Percentiles rank a stretch among this genome's conserved stretches.
Evolutionary conservation across 2,113 vertebrate species (phyloP).

Genomic region (Numida meleagris): DNA sequence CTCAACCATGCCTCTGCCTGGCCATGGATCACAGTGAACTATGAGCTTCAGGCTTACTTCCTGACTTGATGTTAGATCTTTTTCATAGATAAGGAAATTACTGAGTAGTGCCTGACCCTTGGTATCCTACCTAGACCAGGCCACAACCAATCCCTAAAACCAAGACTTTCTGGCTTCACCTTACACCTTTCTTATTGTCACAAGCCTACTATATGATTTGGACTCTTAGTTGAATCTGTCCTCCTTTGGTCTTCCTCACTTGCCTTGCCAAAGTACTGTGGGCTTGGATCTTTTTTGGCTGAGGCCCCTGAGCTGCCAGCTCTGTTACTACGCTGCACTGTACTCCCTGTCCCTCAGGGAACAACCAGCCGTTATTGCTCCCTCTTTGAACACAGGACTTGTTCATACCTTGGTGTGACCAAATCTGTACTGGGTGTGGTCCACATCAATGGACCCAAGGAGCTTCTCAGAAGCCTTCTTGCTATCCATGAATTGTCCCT

Average conservation of each 20-base stretch:
- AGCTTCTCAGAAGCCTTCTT: slow-evolving; percentile 90
- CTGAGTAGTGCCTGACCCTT: neutral
- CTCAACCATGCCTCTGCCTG: fast-evolving
- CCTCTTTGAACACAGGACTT: neutral
- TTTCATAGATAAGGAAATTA: neutral
- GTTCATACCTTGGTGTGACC: slow-evolving; percentile 87
- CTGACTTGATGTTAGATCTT: neutral
- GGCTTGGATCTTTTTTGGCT: neutral
- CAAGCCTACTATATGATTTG: neutral
- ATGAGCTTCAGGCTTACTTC: fast-evolving
- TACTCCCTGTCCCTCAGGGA: neutral
- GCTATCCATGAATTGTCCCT: slow-evolving; percentile 59
- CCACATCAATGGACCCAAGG: slow-evolving; percentile 86
- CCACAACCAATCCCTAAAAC: neutral
- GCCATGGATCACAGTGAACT: neutral
- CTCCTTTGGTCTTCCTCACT: neutral
- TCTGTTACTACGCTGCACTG: neutral
- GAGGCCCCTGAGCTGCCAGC: neutral
- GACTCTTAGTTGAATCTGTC: neutral
- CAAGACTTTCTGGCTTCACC: neutral
- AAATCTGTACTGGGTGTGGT: slow-evolving; percentile 89
- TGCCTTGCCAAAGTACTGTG: neutral
- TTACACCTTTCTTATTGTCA: neutral
- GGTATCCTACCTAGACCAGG: neutral
- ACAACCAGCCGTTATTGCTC: neutral